Conservation (phyloP, 2,113 vertebrate genomes). For the Periophthalmodon schlosseri region DNA sequence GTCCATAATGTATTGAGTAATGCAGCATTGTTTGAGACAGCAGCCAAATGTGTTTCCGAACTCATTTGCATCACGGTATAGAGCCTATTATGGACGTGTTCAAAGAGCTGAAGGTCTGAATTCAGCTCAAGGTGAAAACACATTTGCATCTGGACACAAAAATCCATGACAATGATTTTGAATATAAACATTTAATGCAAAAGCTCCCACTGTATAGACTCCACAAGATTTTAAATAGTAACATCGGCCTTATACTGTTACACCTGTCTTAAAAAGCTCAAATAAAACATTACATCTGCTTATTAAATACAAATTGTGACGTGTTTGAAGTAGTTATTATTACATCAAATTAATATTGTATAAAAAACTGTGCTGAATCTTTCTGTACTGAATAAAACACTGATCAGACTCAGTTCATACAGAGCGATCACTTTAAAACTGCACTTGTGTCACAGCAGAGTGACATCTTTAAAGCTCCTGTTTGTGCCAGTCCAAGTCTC, state of each 20-base stretch:
- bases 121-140: neutral
- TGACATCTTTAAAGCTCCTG: slow-evolving; percentile 12
- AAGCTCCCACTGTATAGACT: neutral
- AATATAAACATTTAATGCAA: neutral
- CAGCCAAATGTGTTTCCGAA: no score
- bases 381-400: no score
- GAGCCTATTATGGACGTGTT: neutral
- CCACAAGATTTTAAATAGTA: no score
- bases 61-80: neutral
- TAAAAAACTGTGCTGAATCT: no score
- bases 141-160: neutral
- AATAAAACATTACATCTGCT: no score
- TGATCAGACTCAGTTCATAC: no score
- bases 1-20: neutral
- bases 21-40: neutral
- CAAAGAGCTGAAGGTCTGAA: neutral
- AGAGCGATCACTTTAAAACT: no score
- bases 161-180: neutral
- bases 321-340: no score
- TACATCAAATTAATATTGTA: no score
- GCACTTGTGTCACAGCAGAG: slow-evolving; percentile 19
- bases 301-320: no score
- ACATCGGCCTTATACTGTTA: no score
- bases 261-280: no score
- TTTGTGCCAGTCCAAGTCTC: slow-evolving; percentile 51